Percentiles rank a stretch among this genome's conserved stretches.
phyloP scores from a whole-genome alignment of 1,140 invertebrate genomes.

The Drosophila orena region DNA sequence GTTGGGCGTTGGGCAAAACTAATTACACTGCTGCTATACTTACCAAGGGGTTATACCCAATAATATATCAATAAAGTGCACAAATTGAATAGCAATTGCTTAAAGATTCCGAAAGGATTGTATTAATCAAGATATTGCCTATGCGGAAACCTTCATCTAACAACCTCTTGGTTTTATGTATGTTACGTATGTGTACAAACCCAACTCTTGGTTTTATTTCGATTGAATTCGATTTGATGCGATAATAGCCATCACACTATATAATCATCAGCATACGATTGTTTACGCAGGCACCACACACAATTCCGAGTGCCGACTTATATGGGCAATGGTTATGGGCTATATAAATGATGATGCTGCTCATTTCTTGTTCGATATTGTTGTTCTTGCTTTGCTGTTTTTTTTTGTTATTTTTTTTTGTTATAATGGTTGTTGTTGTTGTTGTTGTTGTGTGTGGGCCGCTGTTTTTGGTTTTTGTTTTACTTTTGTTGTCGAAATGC shows the following conservation, averaged over 20 bases:
- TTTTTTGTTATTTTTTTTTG: not conserved
- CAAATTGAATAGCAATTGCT: too few relatives aligned
- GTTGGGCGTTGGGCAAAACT: too few relatives aligned
- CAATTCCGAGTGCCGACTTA: not conserved
- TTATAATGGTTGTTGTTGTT: slow-evolving; percentile 12
- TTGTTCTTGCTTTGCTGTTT: slow-evolving; percentile 29
- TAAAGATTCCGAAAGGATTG: too few relatives aligned
- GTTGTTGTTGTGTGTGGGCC: slow-evolving; percentile 55
- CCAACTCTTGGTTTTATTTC: not conserved
- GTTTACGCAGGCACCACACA: slow-evolving; percentile 26
- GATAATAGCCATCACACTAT: slow-evolving; percentile 65
- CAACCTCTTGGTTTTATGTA: not conserved
- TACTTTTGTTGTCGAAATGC: slow-evolving; percentile 71
- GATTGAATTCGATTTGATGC: slow-evolving; percentile 33
- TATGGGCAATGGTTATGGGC: slow-evolving; percentile 42
- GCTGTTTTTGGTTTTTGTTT: slow-evolving; percentile 18
- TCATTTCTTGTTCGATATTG: slow-evolving; percentile 69
- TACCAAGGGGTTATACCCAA: too few relatives aligned
- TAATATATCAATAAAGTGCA: too few relatives aligned
- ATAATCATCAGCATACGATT: slow-evolving; percentile 50
- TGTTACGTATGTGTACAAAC: too few relatives aligned
- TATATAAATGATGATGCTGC: slow-evolving; percentile 75
- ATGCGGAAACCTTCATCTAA: not conserved
- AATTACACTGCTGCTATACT: too few relatives aligned
- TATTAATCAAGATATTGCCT: too few relatives aligned